Conservation (phyloP, 2,888 invertebrate species). For the Luperina testacea region DNA sequence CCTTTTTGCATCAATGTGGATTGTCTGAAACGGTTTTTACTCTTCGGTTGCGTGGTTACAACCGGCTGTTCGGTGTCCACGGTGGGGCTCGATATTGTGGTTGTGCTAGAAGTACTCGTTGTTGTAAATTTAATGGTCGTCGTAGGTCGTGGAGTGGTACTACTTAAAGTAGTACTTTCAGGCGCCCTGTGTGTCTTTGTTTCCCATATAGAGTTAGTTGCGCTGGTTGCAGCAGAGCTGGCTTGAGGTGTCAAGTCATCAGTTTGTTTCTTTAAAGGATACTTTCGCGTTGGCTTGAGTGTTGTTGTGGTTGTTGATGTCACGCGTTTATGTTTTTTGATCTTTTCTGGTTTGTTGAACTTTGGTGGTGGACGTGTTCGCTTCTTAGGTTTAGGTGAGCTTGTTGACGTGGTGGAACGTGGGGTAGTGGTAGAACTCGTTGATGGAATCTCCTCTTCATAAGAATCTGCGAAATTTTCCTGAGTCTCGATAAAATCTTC, state of each 20-base stretch:
- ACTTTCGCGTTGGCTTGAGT: slow-evolving; percentile 69
- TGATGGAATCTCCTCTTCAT: slow-evolving; percentile 17
- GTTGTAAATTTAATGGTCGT: slow-evolving; percentile 46
- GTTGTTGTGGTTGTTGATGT: slow-evolving; percentile 79
- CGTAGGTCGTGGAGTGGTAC: slow-evolving; percentile 61
- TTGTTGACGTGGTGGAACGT: slow-evolving; percentile 67
- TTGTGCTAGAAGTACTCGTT: slow-evolving; percentile 35
- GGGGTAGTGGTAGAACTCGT: slow-evolving; percentile 61
- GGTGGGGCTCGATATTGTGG: slow-evolving; percentile 52
- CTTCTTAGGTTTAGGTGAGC: slow-evolving; percentile 76
- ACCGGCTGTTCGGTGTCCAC: slow-evolving; percentile 59
- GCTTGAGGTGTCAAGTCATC: slow-evolving; percentile 82
- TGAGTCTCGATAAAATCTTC: not conserved
- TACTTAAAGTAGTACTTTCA: slow-evolving; percentile 65
- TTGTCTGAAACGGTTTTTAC: slow-evolving; percentile 83
- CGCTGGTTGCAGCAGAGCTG: slow-evolving; percentile 77
- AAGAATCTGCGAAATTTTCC: slow-evolving; percentile 45
- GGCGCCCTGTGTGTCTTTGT: slow-evolving; percentile 65
- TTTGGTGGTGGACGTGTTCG: slow-evolving; percentile 85
- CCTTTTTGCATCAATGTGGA: slow-evolving; percentile 85
- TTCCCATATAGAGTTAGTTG: slow-evolving; percentile 65
- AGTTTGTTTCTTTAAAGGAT: slow-evolving; percentile 72
- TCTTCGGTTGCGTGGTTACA: slow-evolving; percentile 73
- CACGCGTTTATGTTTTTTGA: slow-evolving; percentile 84
- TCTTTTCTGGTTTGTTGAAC: slow-evolving; percentile 79